Evolutionary conservation across 2,113 vertebrate species (phyloP).

Genomic region (Echinops telfairi): DNA sequence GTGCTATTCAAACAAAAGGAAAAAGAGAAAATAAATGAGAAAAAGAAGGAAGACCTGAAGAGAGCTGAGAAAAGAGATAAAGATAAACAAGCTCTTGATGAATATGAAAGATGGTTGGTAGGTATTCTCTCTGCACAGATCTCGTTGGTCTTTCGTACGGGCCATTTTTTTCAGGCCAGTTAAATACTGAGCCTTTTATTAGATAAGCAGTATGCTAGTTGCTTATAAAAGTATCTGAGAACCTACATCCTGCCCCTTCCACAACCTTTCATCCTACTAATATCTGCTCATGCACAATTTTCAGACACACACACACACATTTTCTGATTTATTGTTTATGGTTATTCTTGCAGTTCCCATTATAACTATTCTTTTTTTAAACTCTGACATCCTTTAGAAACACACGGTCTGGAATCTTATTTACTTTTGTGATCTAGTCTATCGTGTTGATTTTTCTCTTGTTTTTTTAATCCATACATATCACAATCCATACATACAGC

Average conservation of each 20-base stretch:
- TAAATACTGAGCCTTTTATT: not conserved
- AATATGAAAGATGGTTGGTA: constrained; percentile 96
- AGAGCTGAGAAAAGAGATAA: constrained; percentile 90
- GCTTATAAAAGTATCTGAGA: not conserved
- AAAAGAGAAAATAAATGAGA: constrained; percentile 84
- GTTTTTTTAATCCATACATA: not conserved
- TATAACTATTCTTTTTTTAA: not conserved
- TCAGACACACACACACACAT: not conserved
- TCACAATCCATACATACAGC: too few species aligned
- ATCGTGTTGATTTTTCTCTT: not conserved
- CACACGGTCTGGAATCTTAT: not conserved
- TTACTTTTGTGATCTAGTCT: not conserved
- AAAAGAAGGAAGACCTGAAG: constrained; percentile 88
- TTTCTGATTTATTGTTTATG: not conserved
- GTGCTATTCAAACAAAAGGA: constrained; percentile 88
- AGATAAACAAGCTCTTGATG: constrained; percentile 91
- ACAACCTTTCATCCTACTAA: not conserved
- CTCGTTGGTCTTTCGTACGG: not conserved
- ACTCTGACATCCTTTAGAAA: not conserved
- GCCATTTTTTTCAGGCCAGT: not conserved
- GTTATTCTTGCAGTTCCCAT: not conserved
- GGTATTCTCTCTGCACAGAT: constrained; percentile 59
- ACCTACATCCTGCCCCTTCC: not conserved
- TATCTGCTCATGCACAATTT: not conserved
- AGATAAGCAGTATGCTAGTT: not conserved